These are phyloP conservation scores for Rotaria sp. DNA, from an alignment of 2,888 invertebrate species.

Conservation along the genomic window DNA sequence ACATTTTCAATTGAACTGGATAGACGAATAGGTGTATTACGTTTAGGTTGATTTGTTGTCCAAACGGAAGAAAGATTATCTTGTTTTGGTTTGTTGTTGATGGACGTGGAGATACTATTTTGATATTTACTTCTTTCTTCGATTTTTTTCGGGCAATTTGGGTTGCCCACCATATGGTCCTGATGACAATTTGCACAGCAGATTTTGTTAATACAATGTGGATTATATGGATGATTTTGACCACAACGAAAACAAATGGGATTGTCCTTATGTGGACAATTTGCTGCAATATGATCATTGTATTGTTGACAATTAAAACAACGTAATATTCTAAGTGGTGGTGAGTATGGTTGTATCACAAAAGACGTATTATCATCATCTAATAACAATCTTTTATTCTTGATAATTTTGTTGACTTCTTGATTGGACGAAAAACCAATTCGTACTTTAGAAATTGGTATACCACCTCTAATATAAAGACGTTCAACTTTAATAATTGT, in stretches of 20 bases:
- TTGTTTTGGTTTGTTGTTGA: no score
- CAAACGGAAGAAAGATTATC: no score
- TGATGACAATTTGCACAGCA: neutral
- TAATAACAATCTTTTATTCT: neutral
- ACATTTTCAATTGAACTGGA: no score
- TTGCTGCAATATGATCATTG: neutral
- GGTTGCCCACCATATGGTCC: neutral
- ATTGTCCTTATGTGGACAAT: no score
- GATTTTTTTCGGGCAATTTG: neutral
- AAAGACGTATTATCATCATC: neutral
- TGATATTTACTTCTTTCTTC: neutral
- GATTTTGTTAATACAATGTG: neutral
- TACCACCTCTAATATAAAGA: neutral
- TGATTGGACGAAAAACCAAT: neutral
- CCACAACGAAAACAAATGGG: no score
- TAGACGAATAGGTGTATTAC: neutral
- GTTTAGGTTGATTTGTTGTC: neutral
- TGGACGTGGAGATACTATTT: neutral
- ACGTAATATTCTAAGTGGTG: neutral
- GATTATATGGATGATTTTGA: no score
- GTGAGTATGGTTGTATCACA: neutral
- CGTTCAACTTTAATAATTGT: neutral
- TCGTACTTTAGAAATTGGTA: neutral
- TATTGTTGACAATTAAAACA: neutral
- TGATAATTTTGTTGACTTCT: neutral